Conservation (phyloP, 2,888 invertebrate genomes). For the Leistus spinibarbis region DNA sequence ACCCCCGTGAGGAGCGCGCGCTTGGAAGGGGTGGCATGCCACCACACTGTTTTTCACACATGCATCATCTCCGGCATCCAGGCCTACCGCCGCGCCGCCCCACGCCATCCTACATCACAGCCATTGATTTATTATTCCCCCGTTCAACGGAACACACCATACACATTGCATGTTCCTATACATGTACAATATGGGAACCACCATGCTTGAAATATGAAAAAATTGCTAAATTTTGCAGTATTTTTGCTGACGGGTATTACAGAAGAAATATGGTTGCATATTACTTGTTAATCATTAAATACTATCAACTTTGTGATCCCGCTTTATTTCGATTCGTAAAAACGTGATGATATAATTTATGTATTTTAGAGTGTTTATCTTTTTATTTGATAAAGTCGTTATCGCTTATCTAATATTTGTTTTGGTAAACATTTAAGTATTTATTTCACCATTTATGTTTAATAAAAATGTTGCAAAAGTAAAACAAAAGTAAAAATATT, state of each 20-base stretch:
- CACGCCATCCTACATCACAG: slow-evolving; percentile 5
- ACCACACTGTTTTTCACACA: slow-evolving; percentile 38
- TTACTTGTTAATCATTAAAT: no score
- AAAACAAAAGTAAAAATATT: no score
- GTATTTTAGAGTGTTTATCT: no score
- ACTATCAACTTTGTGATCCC: no score
- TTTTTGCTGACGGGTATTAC: not conserved
- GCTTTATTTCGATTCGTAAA: no score
- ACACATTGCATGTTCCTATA: not conserved
- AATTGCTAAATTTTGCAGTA: not conserved
- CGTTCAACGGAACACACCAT: slow-evolving; percentile 30
- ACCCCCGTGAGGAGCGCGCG: not conserved
- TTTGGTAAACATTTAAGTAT: no score
- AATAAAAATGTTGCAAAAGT: no score
- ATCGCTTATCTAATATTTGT: no score
- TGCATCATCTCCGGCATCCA: slow-evolving; percentile 37
- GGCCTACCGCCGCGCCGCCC: slow-evolving; percentile 20
- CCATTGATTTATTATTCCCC: slow-evolving; percentile 38
- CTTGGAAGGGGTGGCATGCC: not conserved
- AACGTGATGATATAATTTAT: no score
- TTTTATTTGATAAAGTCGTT: no score
- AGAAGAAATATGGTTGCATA: not conserved
- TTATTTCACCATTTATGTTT: no score
- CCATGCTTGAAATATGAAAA: not conserved
- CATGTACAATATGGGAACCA: not conserved